These are phyloP conservation scores for Bacillus rossius DNA, from an alignment of 1,140 invertebrate species.

Conservation along the genomic window DNA sequence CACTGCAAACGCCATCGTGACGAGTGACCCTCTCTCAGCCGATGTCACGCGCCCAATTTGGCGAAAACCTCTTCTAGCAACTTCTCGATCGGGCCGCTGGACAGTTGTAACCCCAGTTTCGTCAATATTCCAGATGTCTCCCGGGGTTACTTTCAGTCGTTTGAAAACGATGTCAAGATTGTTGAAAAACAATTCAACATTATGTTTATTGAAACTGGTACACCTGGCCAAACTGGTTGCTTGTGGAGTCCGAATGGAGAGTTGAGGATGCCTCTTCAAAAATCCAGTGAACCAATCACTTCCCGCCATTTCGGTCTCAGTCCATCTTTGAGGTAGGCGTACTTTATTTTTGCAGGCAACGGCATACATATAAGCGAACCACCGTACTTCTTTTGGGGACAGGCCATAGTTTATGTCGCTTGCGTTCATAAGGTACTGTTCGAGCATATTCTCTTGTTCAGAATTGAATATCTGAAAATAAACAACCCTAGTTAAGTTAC, in stretches of 20 bases:
- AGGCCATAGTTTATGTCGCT: slow-evolving; percentile 32
- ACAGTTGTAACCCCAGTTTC: slow-evolving; percentile 39
- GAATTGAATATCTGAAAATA: slow-evolving; percentile 1
- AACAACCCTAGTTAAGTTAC: background rate
- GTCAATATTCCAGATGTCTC: slow-evolving; percentile 37
- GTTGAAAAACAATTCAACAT: slow-evolving; percentile 35
- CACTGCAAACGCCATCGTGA: slow-evolving; percentile 35
- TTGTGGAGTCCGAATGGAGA: slow-evolving; percentile 40
- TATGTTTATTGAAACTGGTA: slow-evolving; percentile 40
- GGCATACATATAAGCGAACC: slow-evolving; percentile 18
- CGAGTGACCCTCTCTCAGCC: slow-evolving; percentile 34
- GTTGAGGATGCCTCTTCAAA: slow-evolving; percentile 35
- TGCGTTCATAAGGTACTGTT: slow-evolving; percentile 9
- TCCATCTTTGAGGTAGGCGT: slow-evolving; percentile 17
- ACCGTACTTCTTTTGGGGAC: slow-evolving; percentile 23
- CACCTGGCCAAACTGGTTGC: slow-evolving; percentile 36
- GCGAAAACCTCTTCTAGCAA: slow-evolving; percentile 33
- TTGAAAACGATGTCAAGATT: slow-evolving; percentile 27
- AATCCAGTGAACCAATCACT: slow-evolving; percentile 40
- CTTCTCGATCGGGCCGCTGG: slow-evolving; percentile 31
- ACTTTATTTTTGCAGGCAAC: slow-evolving; percentile 10
- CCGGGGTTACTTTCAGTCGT: slow-evolving; percentile 28
- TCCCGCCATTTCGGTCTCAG: slow-evolving; percentile 24
- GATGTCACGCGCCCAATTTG: slow-evolving; percentile 34
- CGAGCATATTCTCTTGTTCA: slow-evolving; percentile 8